Evolutionary conservation across 2,888 invertebrate genomes (phyloP).

Genomic region (Dasysyrphus albostriatus): DNA sequence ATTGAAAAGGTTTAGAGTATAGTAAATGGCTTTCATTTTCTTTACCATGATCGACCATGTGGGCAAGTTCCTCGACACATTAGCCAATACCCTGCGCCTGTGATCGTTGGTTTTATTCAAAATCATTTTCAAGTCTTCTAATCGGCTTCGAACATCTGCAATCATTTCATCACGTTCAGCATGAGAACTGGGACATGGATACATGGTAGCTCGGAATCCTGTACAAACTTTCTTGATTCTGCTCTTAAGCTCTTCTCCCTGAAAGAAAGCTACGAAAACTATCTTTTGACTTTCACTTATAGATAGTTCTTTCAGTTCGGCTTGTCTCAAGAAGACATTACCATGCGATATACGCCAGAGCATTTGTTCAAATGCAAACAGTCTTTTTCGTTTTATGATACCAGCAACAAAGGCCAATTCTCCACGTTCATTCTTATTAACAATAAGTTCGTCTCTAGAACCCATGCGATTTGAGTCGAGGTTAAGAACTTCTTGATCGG

Average conservation of each 20-base stretch:
- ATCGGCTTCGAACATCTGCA: slow-evolving; percentile 90
- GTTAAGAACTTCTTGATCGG: slow-evolving; percentile 77
- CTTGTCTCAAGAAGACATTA: slow-evolving; percentile 90
- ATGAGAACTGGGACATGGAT: slow-evolving; percentile 91
- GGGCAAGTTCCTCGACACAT: slow-evolving; percentile 90
- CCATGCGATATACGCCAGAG: slow-evolving; percentile 93
- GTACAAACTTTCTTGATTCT: slow-evolving; percentile 93
- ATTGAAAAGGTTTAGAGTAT: slow-evolving; percentile 94
- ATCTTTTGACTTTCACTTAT: slow-evolving; percentile 88
- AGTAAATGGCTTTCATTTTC: slow-evolving; percentile 95
- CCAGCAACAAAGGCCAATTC: slow-evolving; percentile 88
- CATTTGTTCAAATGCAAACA: slow-evolving; percentile 92
- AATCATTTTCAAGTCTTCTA: slow-evolving; percentile 90
- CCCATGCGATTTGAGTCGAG: slow-evolving; percentile 76
- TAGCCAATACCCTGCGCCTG: slow-evolving; percentile 89
- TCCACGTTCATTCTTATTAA: slow-evolving; percentile 31
- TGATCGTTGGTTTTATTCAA: slow-evolving; percentile 92
- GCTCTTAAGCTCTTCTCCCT: slow-evolving; percentile 92
- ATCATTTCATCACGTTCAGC: slow-evolving; percentile 92
- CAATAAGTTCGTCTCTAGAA: neutral
- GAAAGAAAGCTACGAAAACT: slow-evolving; percentile 90
- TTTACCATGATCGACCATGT: slow-evolving; percentile 92
- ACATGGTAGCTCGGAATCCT: slow-evolving; percentile 92
- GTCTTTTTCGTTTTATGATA: slow-evolving; percentile 90
- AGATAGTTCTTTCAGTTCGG: slow-evolving; percentile 89